phyloP scores from a whole-genome alignment of 2,888 invertebrate genomes.

The Lamproptera curius region DNA sequence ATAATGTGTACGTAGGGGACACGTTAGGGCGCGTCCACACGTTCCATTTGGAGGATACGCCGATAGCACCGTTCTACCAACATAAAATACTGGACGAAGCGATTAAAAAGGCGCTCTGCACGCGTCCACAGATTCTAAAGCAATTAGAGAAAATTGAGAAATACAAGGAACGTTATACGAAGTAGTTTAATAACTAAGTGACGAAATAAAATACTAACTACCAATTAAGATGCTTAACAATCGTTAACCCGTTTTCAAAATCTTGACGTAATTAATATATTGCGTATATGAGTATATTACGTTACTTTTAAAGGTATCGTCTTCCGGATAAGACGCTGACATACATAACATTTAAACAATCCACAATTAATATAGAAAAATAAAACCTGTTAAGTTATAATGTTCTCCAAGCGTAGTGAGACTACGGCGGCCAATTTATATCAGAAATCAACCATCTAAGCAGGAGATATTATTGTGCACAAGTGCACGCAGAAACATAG shows the following conservation, averaged over 20 bases:
- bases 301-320: too few relatives aligned
- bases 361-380: too few relatives aligned
- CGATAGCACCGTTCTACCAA: constrained; percentile 84
- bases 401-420: too few relatives aligned
- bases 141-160: constrained; percentile 79
- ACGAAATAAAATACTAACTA: neutral
- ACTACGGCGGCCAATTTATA: too few relatives aligned
- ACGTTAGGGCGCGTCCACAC: constrained; percentile 82
- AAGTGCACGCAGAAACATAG: too few relatives aligned
- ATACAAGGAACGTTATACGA: constrained; percentile 35
- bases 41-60: constrained; percentile 85
- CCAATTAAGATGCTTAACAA: neutral
- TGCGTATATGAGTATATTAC: too few relatives aligned
- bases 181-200: too few relatives aligned
- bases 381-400: too few relatives aligned
- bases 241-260: constrained; percentile 5
- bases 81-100: constrained; percentile 80
- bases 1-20: constrained; percentile 84
- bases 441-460: too few relatives aligned
- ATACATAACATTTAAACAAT: too few relatives aligned
- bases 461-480: too few relatives aligned
- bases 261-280: neutral
- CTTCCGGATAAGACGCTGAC: too few relatives aligned
- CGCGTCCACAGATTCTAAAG: constrained; percentile 79
- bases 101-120: constrained; percentile 80